A percentile compares a stretch with the other conserved stretches of the same genome.
These are phyloP conservation scores for Bradypodion pumilum DNA, from an alignment of 2,797 vertebrate genomes.

Conservation along the genomic window DNA sequence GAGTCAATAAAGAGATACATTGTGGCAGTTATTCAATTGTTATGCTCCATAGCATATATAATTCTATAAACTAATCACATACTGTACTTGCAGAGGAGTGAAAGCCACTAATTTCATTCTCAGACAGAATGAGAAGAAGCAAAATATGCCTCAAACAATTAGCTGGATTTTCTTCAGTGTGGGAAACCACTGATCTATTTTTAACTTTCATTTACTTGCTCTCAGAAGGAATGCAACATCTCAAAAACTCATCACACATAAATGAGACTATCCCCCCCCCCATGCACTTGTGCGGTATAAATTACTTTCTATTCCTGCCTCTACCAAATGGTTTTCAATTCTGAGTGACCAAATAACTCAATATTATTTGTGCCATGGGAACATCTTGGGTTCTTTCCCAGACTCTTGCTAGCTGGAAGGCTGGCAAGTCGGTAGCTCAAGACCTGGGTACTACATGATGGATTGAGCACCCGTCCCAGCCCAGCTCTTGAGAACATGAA, in stretches of 20 bases:
- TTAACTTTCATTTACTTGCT: conserved; percentile 48
- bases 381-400: not conserved
- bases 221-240: not conserved
- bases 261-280: not conserved
- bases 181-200: conserved; percentile 36
- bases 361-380: not conserved
- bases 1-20: conserved; percentile 37
- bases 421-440: no score
- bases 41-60: conserved; percentile 13
- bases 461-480: no score
- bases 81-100: conserved; percentile 41
- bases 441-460: no score
- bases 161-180: conserved; percentile 58
- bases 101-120: conserved; percentile 35
- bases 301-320: conserved; percentile 33
- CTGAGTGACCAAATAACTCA: not conserved
- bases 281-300: not conserved
- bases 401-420: no score
- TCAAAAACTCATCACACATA: not conserved
- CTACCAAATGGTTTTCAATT: not conserved
- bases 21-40: conserved; percentile 44
- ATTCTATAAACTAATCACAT: conserved; percentile 54
- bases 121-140: conserved; percentile 44
- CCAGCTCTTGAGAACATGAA: no score
- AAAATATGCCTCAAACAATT: conserved; percentile 50